These are phyloP conservation scores for Deilephila porcellus DNA, from an alignment of 2,888 invertebrate genomes.

Conservation along the genomic window DNA sequence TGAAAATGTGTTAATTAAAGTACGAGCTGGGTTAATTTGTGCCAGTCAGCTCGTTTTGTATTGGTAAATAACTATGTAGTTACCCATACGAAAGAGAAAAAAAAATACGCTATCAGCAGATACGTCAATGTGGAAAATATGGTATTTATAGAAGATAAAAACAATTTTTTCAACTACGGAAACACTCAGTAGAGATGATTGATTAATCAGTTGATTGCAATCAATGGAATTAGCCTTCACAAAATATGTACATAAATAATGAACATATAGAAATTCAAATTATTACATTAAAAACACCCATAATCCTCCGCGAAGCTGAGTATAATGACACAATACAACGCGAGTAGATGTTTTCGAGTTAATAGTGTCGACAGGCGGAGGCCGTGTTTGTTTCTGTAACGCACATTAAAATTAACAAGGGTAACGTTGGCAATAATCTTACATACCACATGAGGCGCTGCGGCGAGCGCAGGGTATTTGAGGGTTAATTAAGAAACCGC, in stretches of 20 bases:
- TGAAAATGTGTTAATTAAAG: background rate
- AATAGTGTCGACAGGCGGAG: slow-evolving; percentile 57
- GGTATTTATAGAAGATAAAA: too few species aligned
- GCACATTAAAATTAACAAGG: slow-evolving; percentile 79
- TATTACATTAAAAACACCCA: background rate
- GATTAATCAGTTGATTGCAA: too few species aligned
- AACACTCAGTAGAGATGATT: too few species aligned
- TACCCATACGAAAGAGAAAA: background rate
- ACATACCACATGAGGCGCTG: slow-evolving; percentile 64
- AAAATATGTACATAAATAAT: too few species aligned
- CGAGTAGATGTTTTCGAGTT: slow-evolving; percentile 55
- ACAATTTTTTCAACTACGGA: too few species aligned
- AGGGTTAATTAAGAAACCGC: slow-evolving; percentile 84
- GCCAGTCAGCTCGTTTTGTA: background rate
- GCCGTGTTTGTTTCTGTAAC: slow-evolving; percentile 75
- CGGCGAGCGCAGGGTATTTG: slow-evolving; percentile 75
- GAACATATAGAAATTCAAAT: background rate
- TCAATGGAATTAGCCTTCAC: too few species aligned
- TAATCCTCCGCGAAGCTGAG: background rate
- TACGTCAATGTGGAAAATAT: background rate
- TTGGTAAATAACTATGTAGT: background rate
- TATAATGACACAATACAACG: slow-evolving; percentile 47
- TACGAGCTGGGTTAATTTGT: background rate
- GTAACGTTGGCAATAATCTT: slow-evolving; percentile 78
- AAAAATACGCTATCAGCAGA: background rate